These are phyloP conservation scores for Empis livida DNA, from an alignment of 2,888 invertebrate species.

Conservation along the genomic window DNA sequence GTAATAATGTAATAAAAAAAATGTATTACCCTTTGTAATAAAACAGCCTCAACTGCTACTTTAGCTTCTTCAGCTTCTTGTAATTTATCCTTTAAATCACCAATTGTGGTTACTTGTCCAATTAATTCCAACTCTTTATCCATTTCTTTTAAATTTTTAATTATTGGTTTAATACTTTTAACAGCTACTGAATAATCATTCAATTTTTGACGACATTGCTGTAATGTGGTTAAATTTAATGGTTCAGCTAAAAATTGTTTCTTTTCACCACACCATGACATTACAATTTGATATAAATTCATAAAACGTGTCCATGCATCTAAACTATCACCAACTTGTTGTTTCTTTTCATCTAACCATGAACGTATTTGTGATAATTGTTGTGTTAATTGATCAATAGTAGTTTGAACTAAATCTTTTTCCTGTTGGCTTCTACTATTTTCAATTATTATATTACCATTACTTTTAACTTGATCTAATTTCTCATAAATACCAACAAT, in stretches of 20 bases:
- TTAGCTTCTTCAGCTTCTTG: constrained; percentile 79
- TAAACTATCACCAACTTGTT: constrained; percentile 71
- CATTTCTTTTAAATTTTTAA: constrained; percentile 84
- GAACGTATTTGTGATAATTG: constrained; percentile 65
- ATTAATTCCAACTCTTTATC: constrained; percentile 78
- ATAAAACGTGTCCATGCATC: constrained; percentile 83
- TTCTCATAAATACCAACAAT: constrained; percentile 58
- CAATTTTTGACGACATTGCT: constrained; percentile 70
- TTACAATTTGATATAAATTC: constrained; percentile 65
- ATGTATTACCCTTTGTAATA: constrained; percentile 61
- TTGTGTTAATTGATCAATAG: constrained; percentile 61
- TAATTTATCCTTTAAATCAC: constrained; percentile 72
- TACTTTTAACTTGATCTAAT: constrained; percentile 62
- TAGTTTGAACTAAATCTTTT: constrained; percentile 58
- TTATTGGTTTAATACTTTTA: constrained; percentile 77
- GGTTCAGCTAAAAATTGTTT: constrained; percentile 65
- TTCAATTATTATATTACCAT: constrained; percentile 66
- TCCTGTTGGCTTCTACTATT: constrained; percentile 68
- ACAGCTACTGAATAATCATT: constrained; percentile 81
- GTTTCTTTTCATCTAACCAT: constrained; percentile 71
- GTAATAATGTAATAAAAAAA: too few species aligned
- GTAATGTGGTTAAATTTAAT: constrained; percentile 61
- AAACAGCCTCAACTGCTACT: constrained; percentile 67
- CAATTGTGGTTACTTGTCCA: constrained; percentile 69
- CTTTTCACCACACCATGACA: constrained; percentile 74